These are phyloP conservation scores for Pleuronectes platessa DNA, from an alignment of 2,113 vertebrate species.

Conservation along the genomic window DNA sequence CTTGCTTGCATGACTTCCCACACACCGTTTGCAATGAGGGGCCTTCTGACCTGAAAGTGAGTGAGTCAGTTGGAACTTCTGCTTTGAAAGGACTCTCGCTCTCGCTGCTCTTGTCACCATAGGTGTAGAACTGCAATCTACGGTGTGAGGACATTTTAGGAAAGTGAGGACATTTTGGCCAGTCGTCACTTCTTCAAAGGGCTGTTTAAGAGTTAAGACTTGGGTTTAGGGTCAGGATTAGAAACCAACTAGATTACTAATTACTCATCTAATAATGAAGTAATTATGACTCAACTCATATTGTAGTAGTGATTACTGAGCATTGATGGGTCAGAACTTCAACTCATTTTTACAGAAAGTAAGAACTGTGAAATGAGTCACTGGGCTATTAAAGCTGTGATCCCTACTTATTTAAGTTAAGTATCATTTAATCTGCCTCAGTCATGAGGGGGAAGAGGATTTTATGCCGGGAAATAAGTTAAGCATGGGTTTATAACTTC, in stretches of 20 bases:
- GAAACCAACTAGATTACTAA: no score
- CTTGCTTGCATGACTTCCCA: conserved; percentile 32
- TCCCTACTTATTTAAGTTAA: conserved; percentile 44
- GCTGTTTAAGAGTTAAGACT: no score
- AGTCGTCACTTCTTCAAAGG: no score
- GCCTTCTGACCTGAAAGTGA: conserved; percentile 32
- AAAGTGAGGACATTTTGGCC: no score
- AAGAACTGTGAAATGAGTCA: conserved; percentile 40
- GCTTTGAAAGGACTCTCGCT: conserved; percentile 27
- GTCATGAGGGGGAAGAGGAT: conserved; percentile 29
- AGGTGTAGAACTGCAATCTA: not conserved
- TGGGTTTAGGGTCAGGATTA: no score
- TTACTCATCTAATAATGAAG: no score
- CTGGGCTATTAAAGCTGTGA: conserved; percentile 12
- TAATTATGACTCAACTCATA: no score
- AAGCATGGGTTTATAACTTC: conserved; percentile 15
- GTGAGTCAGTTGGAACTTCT: conserved; percentile 47
- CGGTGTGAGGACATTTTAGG: no score
- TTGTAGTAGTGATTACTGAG: no score
- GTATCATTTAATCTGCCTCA: conserved; percentile 43
- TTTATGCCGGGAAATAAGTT: conserved; percentile 31
- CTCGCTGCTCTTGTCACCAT: not conserved
- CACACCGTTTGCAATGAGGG: not conserved
- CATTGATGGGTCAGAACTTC: no score
- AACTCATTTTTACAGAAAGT: not conserved